Evolutionary conservation across 1,140 invertebrate genomes (phyloP).

Genomic region (Belonocnema kinseyi): DNA sequence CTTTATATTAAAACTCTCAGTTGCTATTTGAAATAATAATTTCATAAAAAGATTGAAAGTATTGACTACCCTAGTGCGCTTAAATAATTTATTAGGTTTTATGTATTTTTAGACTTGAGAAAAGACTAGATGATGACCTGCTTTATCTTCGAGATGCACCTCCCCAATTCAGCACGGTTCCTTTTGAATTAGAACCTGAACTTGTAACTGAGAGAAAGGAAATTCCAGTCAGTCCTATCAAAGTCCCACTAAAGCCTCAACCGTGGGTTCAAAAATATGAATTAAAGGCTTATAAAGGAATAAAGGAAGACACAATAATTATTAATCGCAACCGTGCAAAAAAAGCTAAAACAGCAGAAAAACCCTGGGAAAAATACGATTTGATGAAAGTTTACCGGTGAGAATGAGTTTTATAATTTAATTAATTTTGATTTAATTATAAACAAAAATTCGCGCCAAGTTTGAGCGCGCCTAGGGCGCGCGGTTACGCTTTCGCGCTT

Average conservation of each 20-base stretch:
- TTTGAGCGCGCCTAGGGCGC: no score
- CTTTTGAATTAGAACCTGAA: slow-evolving; percentile 93
- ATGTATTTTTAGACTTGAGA: slow-evolving; percentile 86
- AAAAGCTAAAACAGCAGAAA: slow-evolving; percentile 77
- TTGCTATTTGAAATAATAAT: slow-evolving; percentile 25
- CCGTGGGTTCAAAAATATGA: slow-evolving; percentile 94
- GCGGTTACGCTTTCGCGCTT: no score
- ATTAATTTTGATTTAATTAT: no score
- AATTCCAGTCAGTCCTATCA: slow-evolving; percentile 91
- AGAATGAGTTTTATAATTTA: no score
- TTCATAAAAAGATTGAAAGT: slow-evolving; percentile 17
- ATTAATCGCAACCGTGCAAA: slow-evolving; percentile 78
- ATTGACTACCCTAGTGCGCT: not conserved
- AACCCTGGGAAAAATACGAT: slow-evolving; percentile 94
- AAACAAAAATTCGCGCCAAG: no score
- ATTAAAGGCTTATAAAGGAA: slow-evolving; percentile 85
- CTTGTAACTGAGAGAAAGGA: slow-evolving; percentile 83
- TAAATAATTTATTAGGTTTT: slow-evolving; percentile 72
- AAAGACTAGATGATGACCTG: slow-evolving; percentile 93
- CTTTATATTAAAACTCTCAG: slow-evolving; percentile 29
- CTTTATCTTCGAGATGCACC: slow-evolving; percentile 95
- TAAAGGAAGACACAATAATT: slow-evolving; percentile 79
- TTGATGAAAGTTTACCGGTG: slow-evolving; percentile 95
- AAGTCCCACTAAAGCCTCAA: slow-evolving; percentile 88
- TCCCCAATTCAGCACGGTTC: slow-evolving; percentile 94